Conservation (phyloP, 2,888 invertebrate genomes). For the Netelia melanura region DNA sequence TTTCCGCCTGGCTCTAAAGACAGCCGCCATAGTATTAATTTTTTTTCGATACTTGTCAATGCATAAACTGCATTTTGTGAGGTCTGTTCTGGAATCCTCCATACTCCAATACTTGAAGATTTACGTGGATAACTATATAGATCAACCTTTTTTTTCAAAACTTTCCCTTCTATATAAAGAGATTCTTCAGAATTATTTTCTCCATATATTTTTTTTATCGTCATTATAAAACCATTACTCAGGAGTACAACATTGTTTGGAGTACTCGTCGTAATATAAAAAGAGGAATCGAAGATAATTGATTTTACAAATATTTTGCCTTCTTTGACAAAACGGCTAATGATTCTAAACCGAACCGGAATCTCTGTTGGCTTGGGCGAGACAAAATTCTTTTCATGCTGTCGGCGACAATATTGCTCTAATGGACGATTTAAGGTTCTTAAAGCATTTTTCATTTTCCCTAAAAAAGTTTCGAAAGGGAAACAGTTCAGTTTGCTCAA, state of each 20-base stretch:
- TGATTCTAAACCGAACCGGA: neutral
- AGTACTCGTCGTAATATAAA: slow-evolving; percentile 1
- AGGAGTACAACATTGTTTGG: slow-evolving; percentile 37
- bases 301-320: too few relatives aligned
- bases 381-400: slow-evolving; percentile 9
- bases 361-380: neutral
- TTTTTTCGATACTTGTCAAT: slow-evolving; percentile 3
- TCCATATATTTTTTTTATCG: neutral
- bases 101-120: neutral
- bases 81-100: neutral
- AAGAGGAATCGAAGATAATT: too few relatives aligned
- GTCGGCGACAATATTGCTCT: slow-evolving; percentile 32
- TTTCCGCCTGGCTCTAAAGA: too few relatives aligned
- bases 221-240: too few relatives aligned
- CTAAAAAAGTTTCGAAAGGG: slow-evolving; percentile 46
- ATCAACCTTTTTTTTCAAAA: neutral
- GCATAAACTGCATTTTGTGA: neutral
- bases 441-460: slow-evolving; percentile 32
- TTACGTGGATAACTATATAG: too few relatives aligned
- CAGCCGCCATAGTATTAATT: neutral
- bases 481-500: slow-evolving; percentile 56
- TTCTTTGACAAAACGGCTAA: too few relatives aligned
- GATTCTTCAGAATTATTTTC: neutral
- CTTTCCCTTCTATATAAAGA: neutral
- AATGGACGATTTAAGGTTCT: slow-evolving; percentile 39